These are phyloP conservation scores for Sternarchorhynchus goeldii DNA, from an alignment of 2,797 vertebrate genomes.

Conservation along the genomic window DNA sequence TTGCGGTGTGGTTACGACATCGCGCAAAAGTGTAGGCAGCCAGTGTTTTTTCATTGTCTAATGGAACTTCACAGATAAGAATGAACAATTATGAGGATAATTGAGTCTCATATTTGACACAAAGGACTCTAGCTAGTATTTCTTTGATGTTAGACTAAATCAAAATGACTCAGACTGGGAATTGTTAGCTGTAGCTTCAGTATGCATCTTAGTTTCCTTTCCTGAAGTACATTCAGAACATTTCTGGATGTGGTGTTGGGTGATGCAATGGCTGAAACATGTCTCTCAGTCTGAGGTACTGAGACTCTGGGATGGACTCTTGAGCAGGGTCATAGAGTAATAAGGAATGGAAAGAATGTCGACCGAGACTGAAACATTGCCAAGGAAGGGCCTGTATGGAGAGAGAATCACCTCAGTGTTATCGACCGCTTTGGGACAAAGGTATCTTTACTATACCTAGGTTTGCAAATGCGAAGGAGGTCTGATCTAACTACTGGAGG, in stretches of 20 bases:
- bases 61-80: neutral
- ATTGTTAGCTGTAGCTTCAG: conserved; percentile 19
- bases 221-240: conserved; percentile 24
- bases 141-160: neutral
- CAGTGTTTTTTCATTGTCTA: neutral
- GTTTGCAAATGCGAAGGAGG: neutral
- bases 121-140: too few relatives aligned
- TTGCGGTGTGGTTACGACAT: neutral
- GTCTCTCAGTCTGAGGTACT: conserved; percentile 62
- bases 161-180: conserved; percentile 25
- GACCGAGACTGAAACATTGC: conserved; percentile 27
- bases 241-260: conserved; percentile 61
- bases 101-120: too few relatives aligned
- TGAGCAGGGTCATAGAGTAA: conserved; percentile 60
- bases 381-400: conserved; percentile 16
- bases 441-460: neutral
- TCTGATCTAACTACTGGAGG: neutral
- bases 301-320: conserved; percentile 46
- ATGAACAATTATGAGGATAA: too few relatives aligned
- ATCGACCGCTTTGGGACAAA: conserved; percentile 25
- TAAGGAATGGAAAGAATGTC: conserved; percentile 74
- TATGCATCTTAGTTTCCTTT: conserved; percentile 33
- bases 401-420: conserved; percentile 17
- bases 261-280: conserved; percentile 74
- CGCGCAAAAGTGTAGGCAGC: neutral